A percentile compares a stretch with the other conserved stretches of the same genome.
Evolutionary conservation across 2,888 invertebrate genomes (phyloP).

Genomic region (Morpho helenor): DNA sequence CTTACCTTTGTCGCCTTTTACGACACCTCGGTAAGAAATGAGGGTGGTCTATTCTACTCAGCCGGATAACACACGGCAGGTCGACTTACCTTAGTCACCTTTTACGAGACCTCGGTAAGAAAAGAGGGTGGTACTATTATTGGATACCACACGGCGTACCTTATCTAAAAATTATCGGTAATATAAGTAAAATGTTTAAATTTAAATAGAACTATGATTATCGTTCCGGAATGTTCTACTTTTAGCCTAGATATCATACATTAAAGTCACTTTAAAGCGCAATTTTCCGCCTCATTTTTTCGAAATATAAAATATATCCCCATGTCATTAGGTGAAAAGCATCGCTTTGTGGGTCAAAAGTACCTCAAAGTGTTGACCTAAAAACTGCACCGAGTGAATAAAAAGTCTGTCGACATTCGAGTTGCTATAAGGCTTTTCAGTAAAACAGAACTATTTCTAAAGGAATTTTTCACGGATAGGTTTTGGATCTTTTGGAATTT

Average conservation of each 20-base stretch:
- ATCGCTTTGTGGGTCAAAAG: conserved; percentile 30
- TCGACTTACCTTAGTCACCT: no score
- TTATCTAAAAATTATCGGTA: no score
- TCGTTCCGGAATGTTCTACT: background rate
- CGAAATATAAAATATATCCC: conserved; percentile 14
- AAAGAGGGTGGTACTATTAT: no score
- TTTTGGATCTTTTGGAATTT: conserved; percentile 6
- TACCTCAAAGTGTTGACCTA: conserved; percentile 28
- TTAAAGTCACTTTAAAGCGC: conserved; percentile 8
- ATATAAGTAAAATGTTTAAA: background rate
- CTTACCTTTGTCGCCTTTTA: no score
- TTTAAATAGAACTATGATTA: background rate
- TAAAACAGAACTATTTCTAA: conserved; percentile 17
- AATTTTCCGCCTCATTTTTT: conserved; percentile 14
- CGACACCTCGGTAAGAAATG: no score
- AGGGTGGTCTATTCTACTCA: no score
- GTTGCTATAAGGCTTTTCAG: conserved; percentile 20
- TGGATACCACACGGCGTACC: no score
- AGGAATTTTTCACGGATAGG: conserved; percentile 10
- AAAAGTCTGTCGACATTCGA: conserved; percentile 21
- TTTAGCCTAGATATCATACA: conserved; percentile 3
- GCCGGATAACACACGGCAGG: no score
- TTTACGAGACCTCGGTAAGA: no score
- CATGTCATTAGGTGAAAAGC: conserved; percentile 26
- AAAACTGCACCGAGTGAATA: conserved; percentile 24